Evolutionary conservation across 2,888 invertebrate genomes (phyloP).

Genomic region (Pyrochroa serraticornis): DNA sequence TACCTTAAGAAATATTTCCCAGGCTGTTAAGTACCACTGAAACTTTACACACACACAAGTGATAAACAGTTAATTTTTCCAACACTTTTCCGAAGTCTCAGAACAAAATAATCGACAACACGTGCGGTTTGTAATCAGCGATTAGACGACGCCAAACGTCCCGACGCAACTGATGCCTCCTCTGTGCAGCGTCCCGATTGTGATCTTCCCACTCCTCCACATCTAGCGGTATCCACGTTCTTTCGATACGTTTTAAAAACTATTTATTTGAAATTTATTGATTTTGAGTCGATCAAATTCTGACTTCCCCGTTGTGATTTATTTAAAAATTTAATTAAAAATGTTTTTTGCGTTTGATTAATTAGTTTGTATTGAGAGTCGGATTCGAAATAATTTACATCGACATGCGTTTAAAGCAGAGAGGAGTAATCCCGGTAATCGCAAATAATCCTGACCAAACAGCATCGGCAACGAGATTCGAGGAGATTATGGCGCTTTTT

Average conservation of each 20-base stretch:
- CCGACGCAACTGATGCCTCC: slow-evolving; percentile 32
- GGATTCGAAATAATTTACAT: not conserved
- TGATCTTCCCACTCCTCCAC: slow-evolving; percentile 29
- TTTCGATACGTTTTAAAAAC: slow-evolving; percentile 14
- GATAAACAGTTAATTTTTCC: too few relatives aligned
- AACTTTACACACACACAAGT: too few relatives aligned
- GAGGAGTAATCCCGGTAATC: too few relatives aligned
- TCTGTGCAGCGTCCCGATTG: slow-evolving; percentile 33
- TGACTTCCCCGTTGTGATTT: not conserved
- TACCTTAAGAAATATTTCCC: too few relatives aligned
- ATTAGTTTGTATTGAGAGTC: not conserved
- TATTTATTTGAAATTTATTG: not conserved
- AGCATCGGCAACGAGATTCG: too few relatives aligned
- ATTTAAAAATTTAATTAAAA: not conserved
- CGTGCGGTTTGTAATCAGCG: slow-evolving; percentile 10
- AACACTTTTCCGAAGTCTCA: too few relatives aligned
- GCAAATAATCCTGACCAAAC: too few relatives aligned
- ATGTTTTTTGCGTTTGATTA: not conserved
- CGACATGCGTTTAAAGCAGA: not conserved
- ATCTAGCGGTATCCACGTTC: slow-evolving; percentile 17
- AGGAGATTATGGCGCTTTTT: too few relatives aligned
- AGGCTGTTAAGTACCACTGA: too few relatives aligned
- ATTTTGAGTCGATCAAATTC: not conserved
- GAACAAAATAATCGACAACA: too few relatives aligned
- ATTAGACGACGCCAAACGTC: slow-evolving; percentile 33